Evolutionary conservation across 1,140 invertebrate species (phyloP), one percentile per base, ranked within the genome.

Genomic region (Nilaparvata lugens): DNA sequence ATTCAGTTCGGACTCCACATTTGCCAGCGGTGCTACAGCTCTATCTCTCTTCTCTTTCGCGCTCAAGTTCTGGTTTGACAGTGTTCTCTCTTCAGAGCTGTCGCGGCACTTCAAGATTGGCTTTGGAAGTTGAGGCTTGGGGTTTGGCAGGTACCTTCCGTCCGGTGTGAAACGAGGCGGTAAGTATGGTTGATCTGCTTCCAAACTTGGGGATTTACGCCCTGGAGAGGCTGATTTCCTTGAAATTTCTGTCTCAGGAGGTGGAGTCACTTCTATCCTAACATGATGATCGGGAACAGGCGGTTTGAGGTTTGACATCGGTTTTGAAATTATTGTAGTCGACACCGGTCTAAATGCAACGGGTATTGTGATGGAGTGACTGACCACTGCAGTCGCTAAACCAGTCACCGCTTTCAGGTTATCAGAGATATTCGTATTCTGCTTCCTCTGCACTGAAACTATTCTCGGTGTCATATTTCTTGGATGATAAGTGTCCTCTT

Each of bases 401-500:
- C 11, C 45, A 6, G 45, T 48, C 21, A 48, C n/a, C 9, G 16
- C 9, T 48, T 48, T 18, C 21, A 48, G 21, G n/a, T 48, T 48
- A 23, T 48, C 45, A 48, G 21, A 18, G 18, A 35, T 35, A 9
- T 19, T 48, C 4, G 45, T 48, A 23, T 18, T 48, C 2, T 9
- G 16, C 11, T 48, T 48, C 9, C 4, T 35, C 31, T 35, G 31
- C 7, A 11, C 31, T 11, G 31, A 35, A 35, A 35, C 7, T 43
- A 56, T 35, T 54, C 18, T 45, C 13, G 58, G 52, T 28, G 38
- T 55, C 63, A 63, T 58, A 25, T 55, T 63, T 56, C 66, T 63
- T 13, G 65, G 65, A 58, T 67, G 67, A 57, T 66, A 67, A 1
- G 65, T 66, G 18, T 66, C 63, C 58, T 67, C 67, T 56, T 70